Evolutionary conservation across 1,140 invertebrate genomes (phyloP), one percentile per base, ranked within the genome.

Genomic region (Marisa cornuarietis): DNA sequence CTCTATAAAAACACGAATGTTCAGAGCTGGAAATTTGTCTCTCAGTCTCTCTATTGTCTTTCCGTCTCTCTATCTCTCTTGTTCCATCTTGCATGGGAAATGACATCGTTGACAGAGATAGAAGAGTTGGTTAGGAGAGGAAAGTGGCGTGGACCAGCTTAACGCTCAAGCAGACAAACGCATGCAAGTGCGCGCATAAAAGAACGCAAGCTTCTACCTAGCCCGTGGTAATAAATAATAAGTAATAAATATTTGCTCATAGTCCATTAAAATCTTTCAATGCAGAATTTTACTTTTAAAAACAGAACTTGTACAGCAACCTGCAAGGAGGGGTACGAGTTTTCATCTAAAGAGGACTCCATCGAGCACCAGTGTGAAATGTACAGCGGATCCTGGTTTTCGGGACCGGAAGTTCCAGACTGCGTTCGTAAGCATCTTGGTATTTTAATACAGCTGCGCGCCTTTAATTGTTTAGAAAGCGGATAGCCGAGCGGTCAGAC

Each of bases 331-430:
- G 77, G 66, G n/a, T 69, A 79, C 54, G 22, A 62, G 66, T 71
- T 71, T 49, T 68, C 54, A n/a, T 58, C 63, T 26, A 52, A 54
- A 14, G 11, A 24, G 26, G 11, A n/a, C 49, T 63, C 58, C 61
- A 65, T 76, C 58, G 61, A 31, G 22, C 61, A 63, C 61, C 74
- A 65, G 58, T 76, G 74, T 76, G 74, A 76, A 58, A 54, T 63
- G 74, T 76, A 63, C 61, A 31, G 58, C 16, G n/a, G 62, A 3
- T 0, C n/a, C 8, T 76, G 74, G 74, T 76, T 54, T 58, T 63
- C 74, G 0, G 74, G 74, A 22, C 74, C 74, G 18, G 74, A 76
- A 9, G 58, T 76, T 8, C 61, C 74, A 42, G 74, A 58, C 61
- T 76, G 74, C 51, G 24, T 76, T 13, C 74, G 74, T 76, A 20